Percentiles rank a stretch among this genome's conserved stretches.
phyloP scores from a whole-genome alignment of 1,140 invertebrate genomes.

The Drosophila parvula region DNA sequence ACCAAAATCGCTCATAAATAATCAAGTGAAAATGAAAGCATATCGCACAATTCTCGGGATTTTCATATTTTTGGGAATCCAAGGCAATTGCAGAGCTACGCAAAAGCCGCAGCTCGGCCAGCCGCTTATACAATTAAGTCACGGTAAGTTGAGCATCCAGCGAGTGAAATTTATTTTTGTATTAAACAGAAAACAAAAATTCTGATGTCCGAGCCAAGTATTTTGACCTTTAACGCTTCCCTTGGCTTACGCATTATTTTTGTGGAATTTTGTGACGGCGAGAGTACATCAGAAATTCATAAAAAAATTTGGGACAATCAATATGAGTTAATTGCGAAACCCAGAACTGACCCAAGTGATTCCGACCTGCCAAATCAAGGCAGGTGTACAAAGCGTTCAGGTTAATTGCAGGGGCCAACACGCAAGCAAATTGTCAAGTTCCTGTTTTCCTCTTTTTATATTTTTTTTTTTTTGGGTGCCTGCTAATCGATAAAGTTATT shows the following conservation, averaged over 20 bases:
- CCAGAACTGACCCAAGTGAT: conserved; percentile 32
- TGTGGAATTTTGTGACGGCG: conserved; percentile 56
- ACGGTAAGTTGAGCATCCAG: conserved; percentile 80
- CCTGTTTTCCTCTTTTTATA: conserved; percentile 19
- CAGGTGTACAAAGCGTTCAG: conserved; percentile 60
- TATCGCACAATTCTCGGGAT: conserved; percentile 28
- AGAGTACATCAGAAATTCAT: conserved; percentile 34
- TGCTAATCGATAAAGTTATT: conserved; percentile 73
- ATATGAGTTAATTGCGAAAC: conserved; percentile 73
- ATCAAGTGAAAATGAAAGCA: conserved; percentile 64
- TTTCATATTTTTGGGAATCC: conserved; percentile 50
- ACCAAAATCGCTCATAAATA: conserved; percentile 30
- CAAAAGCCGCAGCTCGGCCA: conserved; percentile 56
- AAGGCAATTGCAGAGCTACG: conserved; percentile 23
- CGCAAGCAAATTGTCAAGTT: conserved; percentile 71
- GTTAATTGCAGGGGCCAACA: conserved; percentile 64
- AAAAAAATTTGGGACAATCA: conserved; percentile 76
- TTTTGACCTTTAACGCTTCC: conserved; percentile 68
- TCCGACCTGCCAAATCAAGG: conserved; percentile 59
- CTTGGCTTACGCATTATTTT: conserved; percentile 30
- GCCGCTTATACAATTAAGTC: conserved; percentile 83
- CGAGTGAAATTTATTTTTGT: conserved; percentile 54
- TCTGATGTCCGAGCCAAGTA: conserved; percentile 30
- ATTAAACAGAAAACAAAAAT: neutral
- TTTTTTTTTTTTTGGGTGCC: conserved; percentile 43